Percentiles rank a stretch among this genome's conserved stretches.
These are phyloP conservation scores for Megalops cyprinoides DNA, from an alignment of 2,797 vertebrate species.

Conservation along the genomic window DNA sequence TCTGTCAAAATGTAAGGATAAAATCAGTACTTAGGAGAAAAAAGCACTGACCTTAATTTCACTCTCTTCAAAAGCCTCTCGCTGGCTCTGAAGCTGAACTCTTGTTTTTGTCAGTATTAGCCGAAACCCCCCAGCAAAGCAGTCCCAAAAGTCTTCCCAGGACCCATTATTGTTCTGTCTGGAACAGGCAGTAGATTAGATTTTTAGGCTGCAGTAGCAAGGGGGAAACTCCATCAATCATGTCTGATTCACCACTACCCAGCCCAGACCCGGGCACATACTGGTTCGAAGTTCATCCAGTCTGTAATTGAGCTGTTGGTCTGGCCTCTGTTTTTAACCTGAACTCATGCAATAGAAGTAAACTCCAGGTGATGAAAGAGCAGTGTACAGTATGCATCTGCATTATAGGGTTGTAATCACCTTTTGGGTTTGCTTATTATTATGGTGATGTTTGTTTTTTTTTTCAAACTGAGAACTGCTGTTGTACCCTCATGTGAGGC, in stretches of 20 bases:
- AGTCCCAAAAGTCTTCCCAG: background rate
- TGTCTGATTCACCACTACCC: background rate
- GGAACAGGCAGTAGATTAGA: background rate
- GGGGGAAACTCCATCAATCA: background rate
- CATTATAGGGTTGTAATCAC: background rate
- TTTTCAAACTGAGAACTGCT: background rate
- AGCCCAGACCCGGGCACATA: background rate
- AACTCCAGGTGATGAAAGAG: background rate
- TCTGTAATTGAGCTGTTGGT: background rate
- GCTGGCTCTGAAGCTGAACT: background rate
- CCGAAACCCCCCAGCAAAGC: background rate
- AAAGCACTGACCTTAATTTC: background rate
- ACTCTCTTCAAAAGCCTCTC: background rate
- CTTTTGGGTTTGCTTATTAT: background rate
- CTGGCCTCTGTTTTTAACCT: background rate
- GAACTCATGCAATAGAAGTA: background rate
- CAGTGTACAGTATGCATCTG: background rate
- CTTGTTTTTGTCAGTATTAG: conserved; percentile 1
- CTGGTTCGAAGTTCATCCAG: background rate
- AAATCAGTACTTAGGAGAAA: background rate
- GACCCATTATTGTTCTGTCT: conserved; percentile 17
- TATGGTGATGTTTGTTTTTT: too few species aligned
- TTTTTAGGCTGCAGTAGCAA: background rate
- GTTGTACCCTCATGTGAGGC: too few species aligned
- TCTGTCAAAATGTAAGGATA: background rate